These are phyloP conservation scores for Calameuta idolon DNA, from an alignment of 2,888 invertebrate species.

Conservation along the genomic window DNA sequence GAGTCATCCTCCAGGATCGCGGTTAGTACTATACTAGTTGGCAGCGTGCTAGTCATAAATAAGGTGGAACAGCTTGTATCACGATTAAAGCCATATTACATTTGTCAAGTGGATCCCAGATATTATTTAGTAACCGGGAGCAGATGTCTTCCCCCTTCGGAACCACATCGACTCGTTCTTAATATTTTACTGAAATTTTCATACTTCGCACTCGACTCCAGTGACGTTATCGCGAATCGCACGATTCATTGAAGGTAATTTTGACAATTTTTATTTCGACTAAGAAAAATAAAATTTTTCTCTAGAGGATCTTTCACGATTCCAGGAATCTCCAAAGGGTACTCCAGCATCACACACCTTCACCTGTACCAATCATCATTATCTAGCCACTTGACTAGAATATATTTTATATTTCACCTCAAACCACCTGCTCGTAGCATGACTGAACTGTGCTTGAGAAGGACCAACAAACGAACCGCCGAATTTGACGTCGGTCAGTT, in stretches of 20 bases:
- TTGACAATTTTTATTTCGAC: background rate
- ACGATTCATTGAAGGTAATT: background rate
- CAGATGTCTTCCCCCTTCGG: conserved; percentile 63
- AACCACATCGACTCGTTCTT: conserved; percentile 7
- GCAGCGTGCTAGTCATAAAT: conserved; percentile 47
- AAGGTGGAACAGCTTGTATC: conserved; percentile 56
- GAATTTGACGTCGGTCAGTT: too few species aligned
- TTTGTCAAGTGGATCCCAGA: conserved; percentile 58
- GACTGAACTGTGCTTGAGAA: background rate
- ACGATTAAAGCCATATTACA: conserved; percentile 65
- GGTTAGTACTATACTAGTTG: conserved; percentile 47
- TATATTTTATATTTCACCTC: background rate
- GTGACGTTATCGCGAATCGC: background rate
- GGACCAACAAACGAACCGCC: background rate
- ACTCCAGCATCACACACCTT: background rate
- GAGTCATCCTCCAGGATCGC: conserved; percentile 23
- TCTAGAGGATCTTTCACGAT: background rate
- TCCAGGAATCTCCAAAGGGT: background rate
- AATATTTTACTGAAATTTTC: background rate
- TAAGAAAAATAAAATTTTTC: background rate
- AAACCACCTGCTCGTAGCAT: background rate
- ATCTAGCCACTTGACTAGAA: background rate
- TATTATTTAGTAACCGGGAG: conserved; percentile 55
- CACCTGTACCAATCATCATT: background rate
- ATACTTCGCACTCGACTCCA: background rate